phyloP scores from a whole-genome alignment of 2,113 vertebrate genomes.

The Sula dactylatra region DNA sequence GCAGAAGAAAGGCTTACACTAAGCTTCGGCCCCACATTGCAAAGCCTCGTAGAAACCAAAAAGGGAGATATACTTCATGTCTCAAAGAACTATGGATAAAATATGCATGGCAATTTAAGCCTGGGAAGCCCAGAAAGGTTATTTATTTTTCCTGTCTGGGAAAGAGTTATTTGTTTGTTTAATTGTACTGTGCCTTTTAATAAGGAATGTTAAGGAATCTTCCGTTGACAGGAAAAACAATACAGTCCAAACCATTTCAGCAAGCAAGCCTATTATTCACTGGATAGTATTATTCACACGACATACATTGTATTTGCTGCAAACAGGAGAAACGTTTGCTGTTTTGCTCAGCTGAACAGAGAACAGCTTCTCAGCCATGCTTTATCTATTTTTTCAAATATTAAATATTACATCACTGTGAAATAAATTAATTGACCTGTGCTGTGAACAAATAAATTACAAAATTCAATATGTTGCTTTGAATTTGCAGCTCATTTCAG shows the following conservation, averaged over 20 bases:
- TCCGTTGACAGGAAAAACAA: slow-evolving; percentile 15
- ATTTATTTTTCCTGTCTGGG: slow-evolving; percentile 51
- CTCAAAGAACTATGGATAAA: slow-evolving; percentile 12
- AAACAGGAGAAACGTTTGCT: slow-evolving; percentile 40
- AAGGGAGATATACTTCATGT: neutral
- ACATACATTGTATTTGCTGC: neutral
- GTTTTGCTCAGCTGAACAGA: slow-evolving; percentile 57
- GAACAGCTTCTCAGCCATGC: slow-evolving; percentile 8
- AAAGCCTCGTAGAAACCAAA: neutral
- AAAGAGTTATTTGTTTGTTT: slow-evolving; percentile 58
- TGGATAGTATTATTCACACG: neutral
- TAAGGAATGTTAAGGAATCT: slow-evolving; percentile 30
- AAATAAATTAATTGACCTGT: slow-evolving; percentile 76
- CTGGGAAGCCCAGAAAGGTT: slow-evolving; percentile 18
- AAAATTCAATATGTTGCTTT: slow-evolving; percentile 59
- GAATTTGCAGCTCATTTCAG: slow-evolving; percentile 68
- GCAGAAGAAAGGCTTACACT: neutral
- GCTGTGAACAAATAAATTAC: slow-evolving; percentile 71
- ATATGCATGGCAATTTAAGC: neutral
- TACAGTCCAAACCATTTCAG: slow-evolving; percentile 5
- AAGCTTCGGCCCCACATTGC: neutral
- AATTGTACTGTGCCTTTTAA: slow-evolving; percentile 48
- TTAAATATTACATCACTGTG: slow-evolving; percentile 64
- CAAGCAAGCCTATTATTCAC: neutral
- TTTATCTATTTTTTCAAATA: slow-evolving; percentile 63